Evolutionary conservation across 2,888 invertebrate genomes (phyloP).

Genomic region (Gonocerus acuteangulatus): DNA sequence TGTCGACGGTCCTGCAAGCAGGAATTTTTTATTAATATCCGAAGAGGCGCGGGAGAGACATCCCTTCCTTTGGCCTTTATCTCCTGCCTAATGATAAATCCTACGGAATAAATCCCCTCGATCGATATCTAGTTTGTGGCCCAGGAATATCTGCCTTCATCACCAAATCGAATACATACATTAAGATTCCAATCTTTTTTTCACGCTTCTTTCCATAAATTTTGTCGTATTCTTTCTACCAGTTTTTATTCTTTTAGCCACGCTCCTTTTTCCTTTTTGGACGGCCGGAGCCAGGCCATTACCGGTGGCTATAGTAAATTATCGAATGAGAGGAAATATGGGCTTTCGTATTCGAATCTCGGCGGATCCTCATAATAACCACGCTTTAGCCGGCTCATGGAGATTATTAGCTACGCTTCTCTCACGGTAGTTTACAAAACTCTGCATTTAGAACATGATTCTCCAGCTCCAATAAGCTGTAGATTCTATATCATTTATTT

Average conservation of each 20-base stretch:
- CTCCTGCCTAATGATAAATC: constrained; percentile 15
- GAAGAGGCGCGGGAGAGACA: not conserved
- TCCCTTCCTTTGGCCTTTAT: constrained; percentile 2
- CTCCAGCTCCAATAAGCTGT: too few species aligned
- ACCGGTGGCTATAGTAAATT: constrained; percentile 1
- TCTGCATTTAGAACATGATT: too few species aligned
- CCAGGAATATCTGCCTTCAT: constrained; percentile 9
- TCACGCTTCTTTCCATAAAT: constrained; percentile 17
- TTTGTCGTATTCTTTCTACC: not conserved
- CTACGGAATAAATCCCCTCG: constrained; percentile 12
- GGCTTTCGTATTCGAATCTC: too few species aligned
- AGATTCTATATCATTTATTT: too few species aligned
- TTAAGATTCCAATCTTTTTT: constrained; percentile 20
- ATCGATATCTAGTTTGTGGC: constrained; percentile 21
- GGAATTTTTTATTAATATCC: not conserved
- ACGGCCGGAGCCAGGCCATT: not conserved
- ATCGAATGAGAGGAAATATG: not conserved
- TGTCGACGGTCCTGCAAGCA: too few species aligned
- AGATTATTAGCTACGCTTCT: too few species aligned
- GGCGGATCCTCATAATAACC: too few species aligned
- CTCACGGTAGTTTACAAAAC: too few species aligned
- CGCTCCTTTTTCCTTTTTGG: constrained; percentile 3
- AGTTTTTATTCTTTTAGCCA: not conserved
- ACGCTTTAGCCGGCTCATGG: too few species aligned
- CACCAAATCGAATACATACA: constrained; percentile 21